Evolutionary conservation across 64 coral and sea anemone species (phyloP), one percentile per base, ranked within the genome.

Genomic region (Montipora capricornis): DNA sequence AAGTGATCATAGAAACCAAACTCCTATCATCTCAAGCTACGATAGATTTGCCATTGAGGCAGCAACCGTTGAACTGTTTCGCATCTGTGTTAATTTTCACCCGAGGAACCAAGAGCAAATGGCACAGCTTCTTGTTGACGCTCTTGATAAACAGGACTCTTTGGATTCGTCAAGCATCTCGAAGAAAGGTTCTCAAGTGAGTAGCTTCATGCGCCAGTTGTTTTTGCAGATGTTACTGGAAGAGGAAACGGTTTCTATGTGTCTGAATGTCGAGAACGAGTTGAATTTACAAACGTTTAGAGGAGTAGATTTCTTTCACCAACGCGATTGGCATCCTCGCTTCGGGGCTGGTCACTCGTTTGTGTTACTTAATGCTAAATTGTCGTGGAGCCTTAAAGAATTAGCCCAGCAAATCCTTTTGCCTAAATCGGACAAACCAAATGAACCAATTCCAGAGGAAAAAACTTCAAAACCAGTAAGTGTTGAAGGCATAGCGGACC

Each of bases 271-370:
- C 24, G 76, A 88, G 12, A 88, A 68, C 14, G 83, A 83, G 12
- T 87, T 90, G 44, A 91, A 84, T 22, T 86, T 98, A 45, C 55
- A 88, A 8, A 77, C 89, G 12, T 81, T 89, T 22, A 71, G 60
- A 13, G 93, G 90, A 5, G 75, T 66, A 44, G 87, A 91, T 67
- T 98, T 98, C n/a, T 61, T 84, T 44, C 96, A 98, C 29, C 80
- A 85, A 47, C 68, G 80, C 5, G 96, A 91, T 49, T 99, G 98
- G 98, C 98, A 95, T 66, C 98, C 98, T 20, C 79, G 98, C 73
- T 96, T 96, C 78, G 98, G 98, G 48, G 98, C 98, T 73, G 95
- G 95, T 45, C 89, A 94, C 46, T 73, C 87, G 51, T 93, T 96
- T 68, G 45, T 82, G 47, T 79, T 99, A 16, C 24, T 98, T 49